phyloP scores from a whole-genome alignment of 2,888 invertebrate genomes.

The Ophraella communa region DNA sequence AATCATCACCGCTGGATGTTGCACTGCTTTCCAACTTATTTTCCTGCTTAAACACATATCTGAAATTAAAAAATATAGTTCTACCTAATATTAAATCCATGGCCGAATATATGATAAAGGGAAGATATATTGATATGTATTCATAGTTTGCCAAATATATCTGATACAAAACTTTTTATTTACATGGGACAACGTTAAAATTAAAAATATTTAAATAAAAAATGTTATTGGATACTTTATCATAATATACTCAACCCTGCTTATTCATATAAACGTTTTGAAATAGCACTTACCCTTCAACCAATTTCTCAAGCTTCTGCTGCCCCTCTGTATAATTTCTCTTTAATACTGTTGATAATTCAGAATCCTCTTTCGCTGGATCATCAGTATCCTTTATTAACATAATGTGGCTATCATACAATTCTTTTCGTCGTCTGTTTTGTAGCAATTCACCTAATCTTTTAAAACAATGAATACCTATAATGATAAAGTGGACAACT shows the following conservation, averaged over 20 bases:
- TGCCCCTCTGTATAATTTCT: slow-evolving; percentile 45
- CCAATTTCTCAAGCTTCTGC: slow-evolving; percentile 46
- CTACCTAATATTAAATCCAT: no score
- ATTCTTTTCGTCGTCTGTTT: slow-evolving; percentile 49
- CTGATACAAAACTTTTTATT: no score
- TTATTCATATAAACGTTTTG: no score
- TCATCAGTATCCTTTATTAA: slow-evolving; percentile 47
- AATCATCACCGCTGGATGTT: slow-evolving; percentile 38
- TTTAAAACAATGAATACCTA: slow-evolving; percentile 50
- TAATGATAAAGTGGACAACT: slow-evolving; percentile 11
- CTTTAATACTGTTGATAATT: slow-evolving; percentile 45
- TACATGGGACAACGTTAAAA: no score
- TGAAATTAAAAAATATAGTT: slow-evolving; percentile 23
- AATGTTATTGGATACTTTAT: no score
- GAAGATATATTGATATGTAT: no score
- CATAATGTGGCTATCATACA: slow-evolving; percentile 49
- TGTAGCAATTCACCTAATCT: slow-evolving; percentile 52
- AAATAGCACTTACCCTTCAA: slow-evolving; percentile 43
- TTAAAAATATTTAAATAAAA: no score
- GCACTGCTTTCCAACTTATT: slow-evolving; percentile 31
- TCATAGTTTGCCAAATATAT: no score
- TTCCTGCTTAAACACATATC: slow-evolving; percentile 44
- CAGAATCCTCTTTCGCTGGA: slow-evolving; percentile 49
- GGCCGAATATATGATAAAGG: no score
- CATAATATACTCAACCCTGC: no score